Evolutionary conservation across 1,140 invertebrate species (phyloP).

Genomic region (Drosophila athabasca): DNA sequence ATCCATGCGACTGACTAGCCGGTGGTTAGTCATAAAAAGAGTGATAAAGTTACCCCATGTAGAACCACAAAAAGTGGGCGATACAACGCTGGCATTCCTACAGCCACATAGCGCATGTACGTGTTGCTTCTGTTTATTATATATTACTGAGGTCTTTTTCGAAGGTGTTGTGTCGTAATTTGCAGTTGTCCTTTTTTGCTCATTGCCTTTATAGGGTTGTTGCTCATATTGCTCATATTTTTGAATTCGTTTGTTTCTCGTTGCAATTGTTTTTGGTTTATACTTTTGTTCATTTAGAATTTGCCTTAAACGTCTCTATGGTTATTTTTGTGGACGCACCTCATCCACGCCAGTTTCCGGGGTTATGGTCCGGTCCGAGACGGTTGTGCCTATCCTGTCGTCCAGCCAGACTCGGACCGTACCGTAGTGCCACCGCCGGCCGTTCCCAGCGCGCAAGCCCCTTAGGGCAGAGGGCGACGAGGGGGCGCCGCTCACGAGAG

Average conservation of each 20-base stretch:
- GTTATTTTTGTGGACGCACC: conserved; percentile 77
- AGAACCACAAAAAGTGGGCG: conserved; percentile 64
- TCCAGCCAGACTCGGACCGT: no score
- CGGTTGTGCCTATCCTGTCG: conserved; percentile 3
- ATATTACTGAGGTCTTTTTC: conserved; percentile 77
- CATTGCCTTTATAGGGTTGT: conserved; percentile 80
- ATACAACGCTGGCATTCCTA: conserved; percentile 74
- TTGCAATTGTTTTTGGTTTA: conserved; percentile 77
- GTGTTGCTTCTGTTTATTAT: conserved; percentile 37
- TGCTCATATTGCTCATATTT: conserved; percentile 72
- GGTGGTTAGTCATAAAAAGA: no score
- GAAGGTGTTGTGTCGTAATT: conserved; percentile 82
- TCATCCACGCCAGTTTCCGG: conserved; percentile 6
- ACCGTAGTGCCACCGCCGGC: not conserved
- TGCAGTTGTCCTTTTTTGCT: conserved; percentile 77
- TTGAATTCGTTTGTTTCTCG: conserved; percentile 72
- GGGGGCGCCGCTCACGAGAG: not conserved
- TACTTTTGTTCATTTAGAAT: conserved; percentile 81
- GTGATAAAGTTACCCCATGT: no score
- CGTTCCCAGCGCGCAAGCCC: no score
- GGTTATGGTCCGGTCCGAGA: conserved; percentile 18
- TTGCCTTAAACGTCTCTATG: conserved; percentile 82
- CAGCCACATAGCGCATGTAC: conserved; percentile 70
- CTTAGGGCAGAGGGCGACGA: conserved; percentile 1
- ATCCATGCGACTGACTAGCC: no score